A percentile compares a stretch with the other conserved stretches of the same genome.
Conservation (phyloP, 2,797 vertebrate genomes). For the Sebastes cheni region DNA sequence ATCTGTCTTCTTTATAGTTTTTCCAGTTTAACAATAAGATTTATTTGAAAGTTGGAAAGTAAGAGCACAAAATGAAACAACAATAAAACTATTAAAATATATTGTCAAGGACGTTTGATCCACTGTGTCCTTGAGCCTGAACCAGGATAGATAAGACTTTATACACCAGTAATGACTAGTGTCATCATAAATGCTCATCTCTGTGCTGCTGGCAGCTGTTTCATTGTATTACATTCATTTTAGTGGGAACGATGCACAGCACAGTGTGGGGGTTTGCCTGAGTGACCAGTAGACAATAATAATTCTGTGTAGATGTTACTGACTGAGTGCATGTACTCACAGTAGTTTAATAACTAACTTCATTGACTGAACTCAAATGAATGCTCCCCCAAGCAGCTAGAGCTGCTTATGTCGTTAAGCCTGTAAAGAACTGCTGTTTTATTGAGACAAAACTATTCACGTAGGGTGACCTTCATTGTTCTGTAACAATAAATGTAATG, state of each 20-base stretch:
- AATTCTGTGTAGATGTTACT: background rate
- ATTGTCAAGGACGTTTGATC: background rate
- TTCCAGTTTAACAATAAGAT: background rate
- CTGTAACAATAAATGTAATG: slow-evolving; percentile 58
- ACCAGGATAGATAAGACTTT: background rate
- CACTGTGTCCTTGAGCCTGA: slow-evolving; percentile 6
- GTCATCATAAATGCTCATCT: background rate
- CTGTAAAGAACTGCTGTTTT: slow-evolving; percentile 26
- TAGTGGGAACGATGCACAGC: background rate
- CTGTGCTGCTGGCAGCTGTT: background rate
- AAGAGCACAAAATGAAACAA: background rate
- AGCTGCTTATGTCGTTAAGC: background rate
- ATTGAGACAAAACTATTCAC: background rate
- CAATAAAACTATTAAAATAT: background rate
- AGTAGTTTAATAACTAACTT: slow-evolving; percentile 27
- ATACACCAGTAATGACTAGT: background rate
- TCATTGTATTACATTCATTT: slow-evolving; percentile 4
- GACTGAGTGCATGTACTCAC: slow-evolving; percentile 8
- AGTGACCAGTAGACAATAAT: background rate
- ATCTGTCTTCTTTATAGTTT: background rate
- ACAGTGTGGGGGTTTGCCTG: background rate
- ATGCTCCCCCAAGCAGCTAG: background rate
- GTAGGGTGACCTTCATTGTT: slow-evolving; percentile 12
- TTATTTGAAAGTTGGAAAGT: slow-evolving; percentile 6
- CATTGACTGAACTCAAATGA: slow-evolving; percentile 14